These are phyloP conservation scores for Loxodonta africana DNA, from an alignment of 2,113 vertebrate genomes.

Conservation along the genomic window DNA sequence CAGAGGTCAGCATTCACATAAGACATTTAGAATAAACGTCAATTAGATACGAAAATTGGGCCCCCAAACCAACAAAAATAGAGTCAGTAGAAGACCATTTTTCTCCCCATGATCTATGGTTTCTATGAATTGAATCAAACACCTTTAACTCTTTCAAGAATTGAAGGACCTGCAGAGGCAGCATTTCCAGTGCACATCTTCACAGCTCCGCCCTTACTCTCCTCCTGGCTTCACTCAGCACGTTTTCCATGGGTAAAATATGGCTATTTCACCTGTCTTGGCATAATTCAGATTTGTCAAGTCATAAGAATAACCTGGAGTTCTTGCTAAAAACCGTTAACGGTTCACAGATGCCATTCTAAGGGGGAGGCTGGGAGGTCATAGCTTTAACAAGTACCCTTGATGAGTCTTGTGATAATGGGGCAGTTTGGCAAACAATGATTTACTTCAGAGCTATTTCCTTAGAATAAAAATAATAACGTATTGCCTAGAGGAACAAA, in stretches of 20 bases:
- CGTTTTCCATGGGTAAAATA: constrained; percentile 4
- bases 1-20: not conserved
- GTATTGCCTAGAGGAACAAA: not conserved
- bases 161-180: not conserved
- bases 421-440: not conserved
- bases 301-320: not conserved
- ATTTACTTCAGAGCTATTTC: not conserved
- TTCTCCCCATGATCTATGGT: not conserved
- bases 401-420: not conserved
- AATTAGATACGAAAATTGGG: not conserved
- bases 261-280: not conserved
- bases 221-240: not conserved
- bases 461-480: not conserved
- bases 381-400: not conserved
- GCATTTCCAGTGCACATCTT: not conserved
- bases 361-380: not conserved
- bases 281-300: not conserved
- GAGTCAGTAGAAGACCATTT: not conserved
- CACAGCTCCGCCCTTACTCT: not conserved
- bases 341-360: not conserved
- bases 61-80: not conserved
- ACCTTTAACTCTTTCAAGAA: not conserved
- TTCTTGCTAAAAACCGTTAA: constrained; percentile 7
- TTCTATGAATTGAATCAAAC: constrained; percentile 28
- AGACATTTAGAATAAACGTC: not conserved